Evolutionary conservation across 2,888 invertebrate genomes (phyloP).

Genomic region (Pyrocoelia pectoralis): DNA sequence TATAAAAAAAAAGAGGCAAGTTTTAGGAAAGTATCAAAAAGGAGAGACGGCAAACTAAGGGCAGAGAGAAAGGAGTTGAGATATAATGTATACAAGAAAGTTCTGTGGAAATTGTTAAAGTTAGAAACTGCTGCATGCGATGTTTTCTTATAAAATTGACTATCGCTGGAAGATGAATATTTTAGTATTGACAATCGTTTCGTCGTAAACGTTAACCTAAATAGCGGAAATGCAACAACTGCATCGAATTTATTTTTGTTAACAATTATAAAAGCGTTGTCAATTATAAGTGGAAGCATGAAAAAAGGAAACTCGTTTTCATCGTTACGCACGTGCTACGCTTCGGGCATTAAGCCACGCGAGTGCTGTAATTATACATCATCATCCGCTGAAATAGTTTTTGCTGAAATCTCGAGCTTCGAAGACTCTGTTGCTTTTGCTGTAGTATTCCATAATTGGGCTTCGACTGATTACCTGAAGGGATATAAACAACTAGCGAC

Average conservation of each 20-base stretch:
- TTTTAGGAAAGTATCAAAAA: slow-evolving; percentile 32
- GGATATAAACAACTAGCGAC: slow-evolving; percentile 28
- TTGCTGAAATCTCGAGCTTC: slow-evolving; percentile 14
- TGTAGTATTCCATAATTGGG: slow-evolving; percentile 25
- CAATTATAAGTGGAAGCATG: slow-evolving; percentile 3
- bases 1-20: slow-evolving; percentile 29
- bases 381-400: slow-evolving; percentile 15
- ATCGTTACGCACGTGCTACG: slow-evolving; percentile 15
- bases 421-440: slow-evolving; percentile 29
- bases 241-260: background rate
- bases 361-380: slow-evolving; percentile 22
- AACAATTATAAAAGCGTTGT: background rate
- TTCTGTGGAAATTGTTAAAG: slow-evolving; percentile 52
- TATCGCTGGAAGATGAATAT: slow-evolving; percentile 52
- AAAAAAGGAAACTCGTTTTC: background rate
- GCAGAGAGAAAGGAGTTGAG: slow-evolving; percentile 28
- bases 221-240: slow-evolving; percentile 25
- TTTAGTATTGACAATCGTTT: slow-evolving; percentile 48
- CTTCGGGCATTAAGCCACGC: slow-evolving; percentile 17
- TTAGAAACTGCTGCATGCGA: slow-evolving; percentile 53
- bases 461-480: slow-evolving; percentile 32
- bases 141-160: slow-evolving; percentile 53
- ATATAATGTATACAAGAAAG: slow-evolving; percentile 47
- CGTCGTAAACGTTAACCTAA: slow-evolving; percentile 46
- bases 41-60: slow-evolving; percentile 25